phyloP scores from a whole-genome alignment of 2,888 invertebrate genomes.

The Saturnia japonica region DNA sequence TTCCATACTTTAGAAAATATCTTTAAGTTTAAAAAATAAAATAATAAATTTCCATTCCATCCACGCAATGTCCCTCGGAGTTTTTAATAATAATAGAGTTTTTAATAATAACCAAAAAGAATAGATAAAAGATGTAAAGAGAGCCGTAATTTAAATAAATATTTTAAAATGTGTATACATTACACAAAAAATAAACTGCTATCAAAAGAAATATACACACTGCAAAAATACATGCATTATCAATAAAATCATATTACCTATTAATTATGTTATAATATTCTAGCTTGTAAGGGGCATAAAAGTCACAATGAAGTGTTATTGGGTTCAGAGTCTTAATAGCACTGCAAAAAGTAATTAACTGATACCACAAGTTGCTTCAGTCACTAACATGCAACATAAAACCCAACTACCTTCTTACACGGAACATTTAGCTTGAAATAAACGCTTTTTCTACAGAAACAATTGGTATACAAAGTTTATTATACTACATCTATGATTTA shows the following conservation, averaged over 20 bases:
- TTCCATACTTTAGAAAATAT: no score
- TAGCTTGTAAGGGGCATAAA: not conserved
- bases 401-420: conserved; percentile 1
- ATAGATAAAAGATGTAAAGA: no score
- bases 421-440: not conserved
- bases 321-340: not conserved
- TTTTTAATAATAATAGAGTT: no score
- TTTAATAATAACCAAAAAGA: no score
- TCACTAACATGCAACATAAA: conserved; percentile 14
- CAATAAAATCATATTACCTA: not conserved
- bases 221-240: not conserved
- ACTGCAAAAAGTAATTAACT: conserved; percentile 21
- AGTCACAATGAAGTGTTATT: not conserved
- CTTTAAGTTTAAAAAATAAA: no score
- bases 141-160: no score
- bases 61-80: no score
- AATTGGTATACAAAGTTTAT: not conserved
- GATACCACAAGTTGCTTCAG: not conserved
- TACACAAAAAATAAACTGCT: not conserved
- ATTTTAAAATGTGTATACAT: no score
- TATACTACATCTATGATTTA: not conserved
- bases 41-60: no score
- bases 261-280: not conserved
- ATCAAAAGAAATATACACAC: not conserved
- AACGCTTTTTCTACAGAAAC: not conserved